Evolutionary conservation across 2,888 invertebrate genomes (phyloP), one percentile per base, ranked within the genome.

Genomic region (Drosophila neotestacea): DNA sequence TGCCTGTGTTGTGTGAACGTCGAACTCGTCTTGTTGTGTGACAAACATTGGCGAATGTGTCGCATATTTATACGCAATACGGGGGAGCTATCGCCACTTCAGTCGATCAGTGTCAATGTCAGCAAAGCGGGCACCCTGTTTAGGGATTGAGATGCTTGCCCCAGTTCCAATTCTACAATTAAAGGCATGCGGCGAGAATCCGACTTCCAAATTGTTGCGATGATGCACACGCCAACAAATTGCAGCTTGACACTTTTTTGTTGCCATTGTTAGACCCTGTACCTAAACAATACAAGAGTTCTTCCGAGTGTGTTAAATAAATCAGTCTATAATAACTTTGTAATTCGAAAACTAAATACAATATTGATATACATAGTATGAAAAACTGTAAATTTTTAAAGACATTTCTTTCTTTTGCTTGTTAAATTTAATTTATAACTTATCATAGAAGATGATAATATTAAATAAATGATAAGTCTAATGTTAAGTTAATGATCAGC

Each of bases 101-200:
- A 16, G 34, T 54, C 10, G 59, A 85, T 79, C 88, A 86, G 89
- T 87, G 89, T 85, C 88, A 86, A 81, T 79, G 86, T 70, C 89
- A 67, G 70, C 70, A 22, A 27, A 41, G 41, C 62, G 58, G 46
- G 51, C 58, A 73, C 81, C 69, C 86, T 89, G 88, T 89, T 89
- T 89, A 89, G 89, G 88, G 86, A 89, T 77, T 77, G 79, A 67
- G 77, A 73, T 72, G 78, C 70, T 75, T 86, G 88, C 60, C 86
- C 86, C 85, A 87, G 86, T 85, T 87, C 86, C 82, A 87, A 83
- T 85, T 87, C 62, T 79, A 85, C 86, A 81, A 85, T 85, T 85
- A 80, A 84, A 88, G 89, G 75, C 88, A 87, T 83, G 64, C 64
- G 52, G 54, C 58, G 67, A 30, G 62, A 56, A 70, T 64, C 39